Evolutionary conservation across 2,797 vertebrate genomes (phyloP), one percentile per base, ranked within the genome.

Genomic region (Sebastes diaconus): DNA sequence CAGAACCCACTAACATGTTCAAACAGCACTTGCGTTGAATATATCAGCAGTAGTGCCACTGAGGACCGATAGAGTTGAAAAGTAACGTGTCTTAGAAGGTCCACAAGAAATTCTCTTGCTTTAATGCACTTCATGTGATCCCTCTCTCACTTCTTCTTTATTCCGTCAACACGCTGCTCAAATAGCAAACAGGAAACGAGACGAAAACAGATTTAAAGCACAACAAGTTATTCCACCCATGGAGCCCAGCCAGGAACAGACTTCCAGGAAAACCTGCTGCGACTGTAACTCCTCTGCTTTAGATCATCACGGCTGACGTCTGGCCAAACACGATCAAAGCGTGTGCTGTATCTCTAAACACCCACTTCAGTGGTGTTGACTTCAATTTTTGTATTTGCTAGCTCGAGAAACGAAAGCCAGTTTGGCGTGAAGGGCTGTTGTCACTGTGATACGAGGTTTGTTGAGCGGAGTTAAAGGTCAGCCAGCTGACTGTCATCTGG

Each of bases 401-500:
- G 52, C 52, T 60, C 6, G 27, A 72, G 70, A 79, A 78, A 68
- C 50, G n/a, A 84, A 84, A 81, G 82, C 69, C 60, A 69, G 72
- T 68, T 69, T 85, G 80, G 71, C 18, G 10, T 61, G 68, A 58
- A 57, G 36, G 64, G 81, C 68, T 73, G 58, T 55, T 83, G 83
- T 88, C 55, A 52, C 68, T 69, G 50, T 63, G 79, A 73, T 57
- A 74, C 24, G 27, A 58, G n/a, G 32, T 74, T 77, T 80, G 50
- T 81, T 18, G 66, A 84, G 77, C 67, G 54, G 75, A 66, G 67
- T 68, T 82, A 75, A 89, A 89, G 83, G 84, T 87, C 79, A 54
- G 58, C 59, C 71, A 87, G 87, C 80, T 86, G 87, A 80, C 75
- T 78, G 71, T 79, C 93, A 93, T 95, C 93, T 95, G 95, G 87